These are phyloP conservation scores for Cephus runcator DNA, from an alignment of 2,888 invertebrate genomes.

Conservation along the genomic window DNA sequence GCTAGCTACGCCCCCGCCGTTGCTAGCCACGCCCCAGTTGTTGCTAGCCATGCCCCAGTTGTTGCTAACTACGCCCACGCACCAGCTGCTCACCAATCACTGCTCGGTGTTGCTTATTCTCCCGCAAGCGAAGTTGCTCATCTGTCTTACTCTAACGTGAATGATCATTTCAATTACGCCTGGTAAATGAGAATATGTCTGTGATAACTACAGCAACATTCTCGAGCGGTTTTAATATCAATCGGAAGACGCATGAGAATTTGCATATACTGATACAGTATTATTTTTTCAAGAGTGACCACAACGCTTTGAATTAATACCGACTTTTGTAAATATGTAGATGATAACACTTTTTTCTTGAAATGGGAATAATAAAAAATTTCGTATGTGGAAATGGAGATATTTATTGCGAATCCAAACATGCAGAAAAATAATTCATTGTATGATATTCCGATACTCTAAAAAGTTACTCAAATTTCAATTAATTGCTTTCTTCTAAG, in stretches of 20 bases:
- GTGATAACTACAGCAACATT: background rate
- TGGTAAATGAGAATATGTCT: conserved; percentile 17
- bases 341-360: background rate
- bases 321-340: background rate
- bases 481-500: background rate
- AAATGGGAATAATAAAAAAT: background rate
- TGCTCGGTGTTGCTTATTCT: conserved; percentile 30
- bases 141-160: conserved; percentile 33
- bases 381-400: background rate
- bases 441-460: background rate
- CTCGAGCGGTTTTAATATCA: background rate
- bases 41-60: background rate
- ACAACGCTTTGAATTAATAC: background rate
- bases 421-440: background rate
- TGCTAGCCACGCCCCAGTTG: background rate
- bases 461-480: background rate
- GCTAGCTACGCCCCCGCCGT: conserved; percentile 3
- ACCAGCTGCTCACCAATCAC: conserved; percentile 18
- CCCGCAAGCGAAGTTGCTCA: conserved; percentile 34
- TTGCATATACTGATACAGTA: background rate
- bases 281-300: background rate
- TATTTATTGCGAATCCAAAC: background rate
- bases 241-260: background rate
- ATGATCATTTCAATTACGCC: conserved; percentile 36
- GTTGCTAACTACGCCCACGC: conserved; percentile 4